Conservation (phyloP, 2,888 invertebrate genomes). For the Dicyrtoma fusca region DNA sequence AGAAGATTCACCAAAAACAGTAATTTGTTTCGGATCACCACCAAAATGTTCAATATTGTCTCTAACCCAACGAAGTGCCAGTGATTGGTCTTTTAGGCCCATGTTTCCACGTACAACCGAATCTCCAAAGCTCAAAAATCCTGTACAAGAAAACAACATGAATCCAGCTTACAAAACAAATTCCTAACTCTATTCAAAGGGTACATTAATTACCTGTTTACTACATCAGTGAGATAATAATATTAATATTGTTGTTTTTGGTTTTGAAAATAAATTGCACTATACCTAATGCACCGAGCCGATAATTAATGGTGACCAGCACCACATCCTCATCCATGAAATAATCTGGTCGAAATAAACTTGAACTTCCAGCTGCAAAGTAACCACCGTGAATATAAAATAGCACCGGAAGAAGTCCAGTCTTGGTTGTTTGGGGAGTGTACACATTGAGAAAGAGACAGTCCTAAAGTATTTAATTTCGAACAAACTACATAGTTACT, state of each 20-base stretch:
- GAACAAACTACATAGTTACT: too few species aligned
- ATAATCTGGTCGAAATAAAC: slow-evolving; percentile 8
- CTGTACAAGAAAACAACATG: too few species aligned
- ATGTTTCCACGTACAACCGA: slow-evolving; percentile 13
- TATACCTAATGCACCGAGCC: not conserved
- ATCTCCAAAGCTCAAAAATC: slow-evolving; percentile 22
- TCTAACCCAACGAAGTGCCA: slow-evolving; percentile 21
- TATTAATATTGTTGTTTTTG: too few species aligned
- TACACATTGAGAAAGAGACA: slow-evolving; percentile 30
- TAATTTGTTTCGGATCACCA: slow-evolving; percentile 18
- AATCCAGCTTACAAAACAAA: too few species aligned
- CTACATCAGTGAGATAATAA: too few species aligned
- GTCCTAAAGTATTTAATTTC: slow-evolving; percentile 17
- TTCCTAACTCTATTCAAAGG: not conserved
- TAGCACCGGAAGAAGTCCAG: not conserved
- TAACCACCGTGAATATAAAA: slow-evolving; percentile 17
- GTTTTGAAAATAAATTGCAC: too few species aligned
- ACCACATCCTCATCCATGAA: slow-evolving; percentile 32
- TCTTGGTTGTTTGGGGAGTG: slow-evolving; percentile 6
- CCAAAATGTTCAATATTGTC: slow-evolving; percentile 18
- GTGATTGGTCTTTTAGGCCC: slow-evolving; percentile 19
- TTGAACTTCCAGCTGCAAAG: slow-evolving; percentile 13
- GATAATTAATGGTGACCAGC: slow-evolving; percentile 19
- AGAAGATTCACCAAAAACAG: slow-evolving; percentile 19
- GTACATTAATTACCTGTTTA: not conserved